A percentile compares a stretch with the other conserved stretches of the same genome.
Conservation (phyloP, 2,888 invertebrate species). For the Sthenelais limicola region DNA sequence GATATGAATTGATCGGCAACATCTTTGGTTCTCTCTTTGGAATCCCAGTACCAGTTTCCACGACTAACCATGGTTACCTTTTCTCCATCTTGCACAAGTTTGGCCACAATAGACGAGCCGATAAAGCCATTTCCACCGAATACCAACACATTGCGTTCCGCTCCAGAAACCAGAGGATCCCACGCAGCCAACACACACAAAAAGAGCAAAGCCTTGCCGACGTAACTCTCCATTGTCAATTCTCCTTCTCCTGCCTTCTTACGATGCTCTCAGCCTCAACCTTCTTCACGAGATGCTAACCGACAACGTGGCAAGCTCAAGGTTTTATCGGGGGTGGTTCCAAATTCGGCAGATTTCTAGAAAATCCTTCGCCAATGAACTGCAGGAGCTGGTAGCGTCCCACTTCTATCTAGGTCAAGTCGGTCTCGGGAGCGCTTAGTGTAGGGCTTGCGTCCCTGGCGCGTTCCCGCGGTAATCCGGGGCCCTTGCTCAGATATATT, state of each 20-base stretch:
- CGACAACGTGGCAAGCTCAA: conserved; percentile 28
- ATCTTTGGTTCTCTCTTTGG: conserved; percentile 58
- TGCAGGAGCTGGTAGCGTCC: neutral
- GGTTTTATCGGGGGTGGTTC: conserved; percentile 4
- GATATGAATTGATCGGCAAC: conserved; percentile 60
- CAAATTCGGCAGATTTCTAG: conserved; percentile 8
- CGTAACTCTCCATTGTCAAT: too few relatives aligned
- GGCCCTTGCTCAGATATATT: too few relatives aligned
- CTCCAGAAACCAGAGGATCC: conserved; percentile 9
- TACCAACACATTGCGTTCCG: conserved; percentile 57
- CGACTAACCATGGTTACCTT: conserved; percentile 71
- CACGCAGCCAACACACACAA: too few relatives aligned
- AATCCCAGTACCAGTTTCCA: conserved; percentile 74
- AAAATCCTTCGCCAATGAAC: conserved; percentile 15
- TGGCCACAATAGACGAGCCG: conserved; percentile 70
- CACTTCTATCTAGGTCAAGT: conserved; percentile 11
- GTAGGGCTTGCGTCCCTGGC: neutral
- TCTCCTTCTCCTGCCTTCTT: too few relatives aligned
- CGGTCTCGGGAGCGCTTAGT: conserved; percentile 18
- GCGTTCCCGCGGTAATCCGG: conserved; percentile 8
- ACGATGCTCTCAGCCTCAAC: neutral
- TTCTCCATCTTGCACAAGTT: conserved; percentile 62
- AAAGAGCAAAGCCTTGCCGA: neutral
- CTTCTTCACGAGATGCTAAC: too few relatives aligned
- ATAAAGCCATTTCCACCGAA: conserved; percentile 75